Base-by-base conservation (phyloP, 2,797 vertebrate genomes). In the Melopsittacus undulatus region DNA sequence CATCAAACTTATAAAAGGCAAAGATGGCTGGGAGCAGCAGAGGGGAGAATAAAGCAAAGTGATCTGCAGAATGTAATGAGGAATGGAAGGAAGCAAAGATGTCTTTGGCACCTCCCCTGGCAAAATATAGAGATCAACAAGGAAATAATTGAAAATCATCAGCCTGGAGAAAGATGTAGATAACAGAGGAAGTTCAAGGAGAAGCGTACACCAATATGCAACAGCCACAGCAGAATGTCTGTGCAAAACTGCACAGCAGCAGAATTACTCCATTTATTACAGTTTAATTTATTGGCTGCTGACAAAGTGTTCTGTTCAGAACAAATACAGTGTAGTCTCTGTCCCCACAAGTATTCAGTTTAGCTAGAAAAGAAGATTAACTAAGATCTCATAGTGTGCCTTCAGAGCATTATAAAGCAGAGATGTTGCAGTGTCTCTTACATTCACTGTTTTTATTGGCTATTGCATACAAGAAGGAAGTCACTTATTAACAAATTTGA, bases 191-290 rank as follows among this genome's bases (percentile, higher is more conserved):
- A 70, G 48, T 82, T 94, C 91, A 91, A 96, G 80, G 77, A 83
- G 69, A 90, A 94, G 29, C 32, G 59, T 30, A 49, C 29, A 76
- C 21, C 20, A 43, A 42, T 62, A 69, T 73, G 70, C 26, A 66
- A 64, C 32, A 79, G 59, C 45, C 73, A 79, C 79, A 76, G 59
- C 32, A 92, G 79, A 94, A 67, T n/a, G 49, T 46, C 68, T 87
- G 57, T n/a, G 46, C 42, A 81, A 4, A 45, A 32, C 45, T 57
- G 27, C 0, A 0, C 0, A 0, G 76, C 66, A 83, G 63, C 43
- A 94, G 63, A 78, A 79, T 78, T 63, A 67, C 66, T 94, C 85
- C 49, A 59, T 94, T 88, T 95, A 83, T 83, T 94, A 59, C 46
- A 27, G 46, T 69, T 83, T 83, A 83, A 94, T 94, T 94, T 91